Conservation (phyloP, 1,140 invertebrate species). For the Paracyclopina nana region DNA sequence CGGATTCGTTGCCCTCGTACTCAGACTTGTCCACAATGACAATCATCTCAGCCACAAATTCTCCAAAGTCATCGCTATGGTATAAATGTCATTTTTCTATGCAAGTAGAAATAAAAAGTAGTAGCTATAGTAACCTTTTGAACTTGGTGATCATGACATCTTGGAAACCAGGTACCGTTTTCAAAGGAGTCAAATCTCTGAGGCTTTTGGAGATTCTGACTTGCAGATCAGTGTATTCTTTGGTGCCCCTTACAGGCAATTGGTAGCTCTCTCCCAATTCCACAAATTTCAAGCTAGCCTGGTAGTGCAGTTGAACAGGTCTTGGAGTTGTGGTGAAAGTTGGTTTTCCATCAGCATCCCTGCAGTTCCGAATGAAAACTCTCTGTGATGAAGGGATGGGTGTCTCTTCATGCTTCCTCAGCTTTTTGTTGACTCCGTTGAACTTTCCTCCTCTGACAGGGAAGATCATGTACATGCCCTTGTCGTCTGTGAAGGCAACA, state of each 20-base stretch:
- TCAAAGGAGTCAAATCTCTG: conserved; percentile 37
- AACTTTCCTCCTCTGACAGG: conserved; percentile 60
- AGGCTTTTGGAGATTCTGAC: conserved; percentile 38
- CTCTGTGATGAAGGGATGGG: conserved; percentile 54
- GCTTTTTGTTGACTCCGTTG: conserved; percentile 62
- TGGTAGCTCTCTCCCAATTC: conserved; percentile 52
- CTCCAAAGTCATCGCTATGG: conserved; percentile 27
- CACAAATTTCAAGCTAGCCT: conserved; percentile 47
- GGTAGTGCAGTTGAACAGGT: conserved; percentile 41
- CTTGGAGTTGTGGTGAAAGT: conserved; percentile 33
- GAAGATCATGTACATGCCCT: conserved; percentile 72
- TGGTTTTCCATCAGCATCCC: conserved; percentile 18
- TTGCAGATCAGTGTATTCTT: conserved; percentile 49
- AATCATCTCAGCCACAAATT: conserved; percentile 42
- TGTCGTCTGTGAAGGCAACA: conserved; percentile 54
- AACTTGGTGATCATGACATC: conserved; percentile 44
- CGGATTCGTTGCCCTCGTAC: conserved; percentile 30
- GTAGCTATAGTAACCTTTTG: conserved; percentile 36
- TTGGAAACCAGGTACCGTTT: conserved; percentile 46
- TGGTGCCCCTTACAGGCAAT: conserved; percentile 40
- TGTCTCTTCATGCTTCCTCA: conserved; percentile 51
- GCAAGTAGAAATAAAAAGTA: too few species aligned
- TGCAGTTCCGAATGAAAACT: conserved; percentile 45
- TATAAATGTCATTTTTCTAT: conserved; percentile 14
- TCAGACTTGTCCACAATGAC: conserved; percentile 41